Evolutionary conservation across 2,888 invertebrate species (phyloP), one percentile per base, ranked within the genome.

Genomic region (Sympetrum striolatum): DNA sequence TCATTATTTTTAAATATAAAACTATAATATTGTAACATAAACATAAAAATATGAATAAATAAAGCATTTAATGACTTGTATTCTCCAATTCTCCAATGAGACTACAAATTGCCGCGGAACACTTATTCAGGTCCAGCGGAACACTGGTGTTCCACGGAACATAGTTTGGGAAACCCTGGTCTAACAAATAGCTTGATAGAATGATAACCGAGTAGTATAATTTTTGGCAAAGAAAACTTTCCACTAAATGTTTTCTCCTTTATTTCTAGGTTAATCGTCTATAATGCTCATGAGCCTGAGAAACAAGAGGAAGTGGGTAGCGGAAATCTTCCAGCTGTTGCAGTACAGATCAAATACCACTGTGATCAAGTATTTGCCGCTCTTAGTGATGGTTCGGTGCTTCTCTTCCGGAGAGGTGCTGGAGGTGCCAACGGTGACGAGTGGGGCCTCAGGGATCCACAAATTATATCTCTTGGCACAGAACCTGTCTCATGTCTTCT

Each of bases 341-440:
- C 98, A 73, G 96, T 96, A 80, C 96, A 97, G 92, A 97, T 98
- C 91, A 95, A 96, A 92, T 97, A 97, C 93, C 97, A 98, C 93
- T 97, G 97, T 93, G 98, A 98, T 94, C 96, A 96, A 90, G 97
- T 98, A 92, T 98, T 97, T 93, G 97, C 98, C n/a, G 98, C 98
- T 0, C 95, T 98, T 5, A 95, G 96, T 18, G 98, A 97, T 93
- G 98, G 98, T 2, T 95, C 95, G 3, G 94, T 98, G 15, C 94
- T 97, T 0, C 96, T 98, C 90, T 98, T 96, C 94, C 94, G 95
- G 91, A 95, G 98, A 90, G 94, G 94, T 31, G 95, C 95, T 91
- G 96, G 96, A 92, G 96, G 96, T 90, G n/a, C 37, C 37, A 82
- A 35, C 35, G 58, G 82, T 53, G 86, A 86, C 53, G 95, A 96